phyloP scores from a whole-genome alignment of 2,888 invertebrate genomes.

The Amorpha juglandis region DNA sequence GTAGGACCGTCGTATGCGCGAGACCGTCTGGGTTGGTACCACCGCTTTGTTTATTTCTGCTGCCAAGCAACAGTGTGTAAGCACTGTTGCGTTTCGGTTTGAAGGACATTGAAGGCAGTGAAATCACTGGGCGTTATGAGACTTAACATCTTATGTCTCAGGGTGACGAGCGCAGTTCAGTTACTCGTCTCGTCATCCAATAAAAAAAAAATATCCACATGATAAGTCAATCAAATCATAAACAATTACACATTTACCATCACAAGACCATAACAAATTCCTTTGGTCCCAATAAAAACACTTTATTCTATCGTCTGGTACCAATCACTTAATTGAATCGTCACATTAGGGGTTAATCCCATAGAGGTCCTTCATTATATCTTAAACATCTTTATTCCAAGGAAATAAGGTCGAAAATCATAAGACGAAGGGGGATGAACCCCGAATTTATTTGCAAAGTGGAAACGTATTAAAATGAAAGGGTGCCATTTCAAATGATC shows the following conservation, averaged over 20 bases:
- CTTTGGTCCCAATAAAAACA: constrained; percentile 26
- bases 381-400: constrained; percentile 4
- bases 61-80: too few relatives aligned
- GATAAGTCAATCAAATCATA: background rate
- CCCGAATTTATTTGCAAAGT: constrained; percentile 51
- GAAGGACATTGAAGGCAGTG: too few relatives aligned
- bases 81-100: too few relatives aligned
- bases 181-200: too few relatives aligned
- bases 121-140: too few relatives aligned
- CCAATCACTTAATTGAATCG: constrained; percentile 79
- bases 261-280: constrained; percentile 24
- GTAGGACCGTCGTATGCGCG: too few relatives aligned
- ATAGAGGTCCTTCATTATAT: constrained; percentile 22
- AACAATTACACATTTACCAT: background rate
- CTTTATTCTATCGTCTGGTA: constrained; percentile 44
- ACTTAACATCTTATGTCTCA: too few relatives aligned
- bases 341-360: constrained; percentile 51
- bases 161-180: too few relatives aligned
- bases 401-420: constrained; percentile 21
- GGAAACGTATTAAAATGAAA: constrained; percentile 69
- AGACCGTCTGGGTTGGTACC: too few relatives aligned
- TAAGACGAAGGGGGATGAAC: constrained; percentile 36
- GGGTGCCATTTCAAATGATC: constrained; percentile 78
- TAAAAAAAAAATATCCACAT: too few relatives aligned
- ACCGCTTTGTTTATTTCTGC: too few relatives aligned